Evolutionary conservation across 2,113 vertebrate genomes (phyloP).

Genomic region (Carettochelys insculpta): DNA sequence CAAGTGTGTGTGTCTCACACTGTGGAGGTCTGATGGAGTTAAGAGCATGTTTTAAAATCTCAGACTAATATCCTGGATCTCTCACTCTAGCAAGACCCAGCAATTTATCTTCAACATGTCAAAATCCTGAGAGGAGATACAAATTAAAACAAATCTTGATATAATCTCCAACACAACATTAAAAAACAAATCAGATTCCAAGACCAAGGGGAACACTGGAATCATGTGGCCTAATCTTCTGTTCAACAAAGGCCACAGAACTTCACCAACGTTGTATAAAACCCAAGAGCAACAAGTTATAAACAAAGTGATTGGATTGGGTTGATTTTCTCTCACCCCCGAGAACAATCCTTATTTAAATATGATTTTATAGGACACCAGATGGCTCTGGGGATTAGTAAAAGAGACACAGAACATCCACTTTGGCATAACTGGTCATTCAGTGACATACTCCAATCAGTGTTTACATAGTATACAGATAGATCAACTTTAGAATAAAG

Average conservation of each 20-base stretch:
- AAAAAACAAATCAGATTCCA: not conserved
- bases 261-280: not conserved
- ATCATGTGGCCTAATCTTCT: not conserved
- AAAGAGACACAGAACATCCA: accelerated
- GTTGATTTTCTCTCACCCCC: not conserved
- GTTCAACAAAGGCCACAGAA: too few relatives aligned
- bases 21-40: not conserved
- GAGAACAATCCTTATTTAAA: not conserved
- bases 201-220: not conserved
- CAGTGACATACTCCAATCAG: accelerated
- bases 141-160: not conserved
- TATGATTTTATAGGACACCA: not conserved
- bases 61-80: not conserved
- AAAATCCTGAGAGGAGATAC: accelerated
- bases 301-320: not conserved
- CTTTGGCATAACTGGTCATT: not conserved
- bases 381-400: not conserved
- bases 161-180: accelerated
- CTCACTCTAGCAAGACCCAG: not conserved
- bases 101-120: not conserved
- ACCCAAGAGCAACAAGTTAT: not conserved
- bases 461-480: not conserved
- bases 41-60: not conserved
- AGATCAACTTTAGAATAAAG: too few relatives aligned
- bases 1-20: not conserved